phyloP scores from a whole-genome alignment of 2,888 invertebrate species.

The Diplazon laetatorius region DNA sequence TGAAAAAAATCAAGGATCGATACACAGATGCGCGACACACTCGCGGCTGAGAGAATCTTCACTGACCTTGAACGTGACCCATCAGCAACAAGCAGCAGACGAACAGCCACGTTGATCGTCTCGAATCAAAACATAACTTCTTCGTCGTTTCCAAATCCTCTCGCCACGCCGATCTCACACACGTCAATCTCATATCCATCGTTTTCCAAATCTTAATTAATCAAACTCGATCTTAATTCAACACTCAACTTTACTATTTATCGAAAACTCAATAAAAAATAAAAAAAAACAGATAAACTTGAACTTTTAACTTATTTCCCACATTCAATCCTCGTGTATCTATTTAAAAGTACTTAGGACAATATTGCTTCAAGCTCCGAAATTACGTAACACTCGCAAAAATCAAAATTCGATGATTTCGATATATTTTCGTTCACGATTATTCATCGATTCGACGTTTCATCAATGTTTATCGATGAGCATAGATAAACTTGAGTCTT shows the following conservation, averaged over 20 bases:
- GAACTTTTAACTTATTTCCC: not conserved
- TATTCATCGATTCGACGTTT: too few relatives aligned
- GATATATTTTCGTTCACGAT: not conserved
- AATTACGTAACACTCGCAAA: conserved; percentile 19
- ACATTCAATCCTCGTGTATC: too few relatives aligned
- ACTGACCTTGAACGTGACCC: conserved; percentile 66
- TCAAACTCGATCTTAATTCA: not conserved
- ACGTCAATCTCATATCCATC: conserved; percentile 7
- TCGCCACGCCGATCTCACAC: conserved; percentile 3
- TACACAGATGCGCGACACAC: conserved; percentile 15
- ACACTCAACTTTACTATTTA: not conserved
- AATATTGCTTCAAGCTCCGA: too few relatives aligned
- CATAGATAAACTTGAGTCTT: too few relatives aligned
- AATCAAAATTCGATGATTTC: too few relatives aligned
- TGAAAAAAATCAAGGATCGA: not conserved
- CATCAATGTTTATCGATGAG: too few relatives aligned
- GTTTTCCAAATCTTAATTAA: not conserved
- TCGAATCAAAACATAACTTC: conserved; percentile 45
- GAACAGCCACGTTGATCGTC: conserved; percentile 44
- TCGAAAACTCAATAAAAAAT: not conserved
- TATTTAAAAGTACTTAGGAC: too few relatives aligned
- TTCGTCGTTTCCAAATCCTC: conserved; percentile 31
- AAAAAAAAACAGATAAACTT: not conserved
- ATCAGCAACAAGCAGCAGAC: conserved; percentile 63
- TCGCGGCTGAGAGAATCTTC: conserved; percentile 18